Evolutionary conservation across 2,888 invertebrate genomes (phyloP), one percentile per base, ranked within the genome.

Genomic region (Diplazon laetatorius): DNA sequence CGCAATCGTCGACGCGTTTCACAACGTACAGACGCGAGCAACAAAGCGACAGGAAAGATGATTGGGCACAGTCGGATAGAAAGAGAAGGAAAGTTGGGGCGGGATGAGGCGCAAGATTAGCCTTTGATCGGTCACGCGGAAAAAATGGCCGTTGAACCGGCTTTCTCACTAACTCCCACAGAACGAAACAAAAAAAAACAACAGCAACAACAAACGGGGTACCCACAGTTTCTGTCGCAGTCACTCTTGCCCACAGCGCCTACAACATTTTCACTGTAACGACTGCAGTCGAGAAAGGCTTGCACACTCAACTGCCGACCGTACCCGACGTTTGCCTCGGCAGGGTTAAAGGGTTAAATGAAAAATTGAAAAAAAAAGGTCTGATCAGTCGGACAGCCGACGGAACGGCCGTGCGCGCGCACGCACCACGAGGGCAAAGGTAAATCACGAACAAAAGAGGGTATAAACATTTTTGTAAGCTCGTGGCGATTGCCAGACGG

Each of bases 191-290:
- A 30, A 30, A 30, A 30, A 30, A 30, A 30, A 30, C 30, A 30
- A 30, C 4, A 30, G 6, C 30, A 30, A 76, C 74, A 71, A 39
- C 48, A 82, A 84, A 85, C 80, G 74, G 73, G 71, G 70, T 50
- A 65, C 81, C 90, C 89, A 91, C 90, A 91, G 89, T 89, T 91
- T 90, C 59, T 52, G 20, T 68, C 65, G 37, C 55, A 39, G 14
- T 65, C 52, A 14, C 62, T 55, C 66, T 42, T 2, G 57, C 63
- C 30, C 18, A 59, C 44, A 4, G 46, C 60, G 37, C 60, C 48
- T 25, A 66, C 22, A 14, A 25, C 52, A 62, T 50, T 44, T 57
- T 76, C 70, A 37, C 48, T 75, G n/a, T 22, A 35, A 60, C n/a
- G 68, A 60, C 37, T 52, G 39, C 14, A 39, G 39, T 52, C 66